Evolutionary conservation across 2,113 vertebrate genomes (phyloP), one percentile per base, ranked within the genome.

Genomic region (Tachycineta bicolor): DNA sequence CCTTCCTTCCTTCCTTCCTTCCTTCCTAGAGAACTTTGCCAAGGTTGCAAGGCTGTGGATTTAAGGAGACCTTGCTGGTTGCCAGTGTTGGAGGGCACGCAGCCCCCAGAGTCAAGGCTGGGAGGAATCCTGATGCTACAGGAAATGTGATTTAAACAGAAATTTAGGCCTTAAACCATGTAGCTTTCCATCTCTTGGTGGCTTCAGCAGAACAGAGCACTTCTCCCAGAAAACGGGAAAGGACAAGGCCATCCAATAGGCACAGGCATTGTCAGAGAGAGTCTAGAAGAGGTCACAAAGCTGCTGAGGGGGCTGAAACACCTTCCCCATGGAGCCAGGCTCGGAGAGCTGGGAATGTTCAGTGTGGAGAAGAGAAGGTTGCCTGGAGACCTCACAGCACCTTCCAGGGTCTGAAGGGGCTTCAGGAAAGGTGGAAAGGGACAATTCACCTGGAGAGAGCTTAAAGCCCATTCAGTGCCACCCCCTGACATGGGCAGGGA

Each of bases 41-140:
- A 96, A 89, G 85, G 69, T 83, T 90, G 65, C 62, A 77, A 60
- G 37, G 78, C 52, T 82, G 77, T 53, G 89, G 84, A 59, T 94
- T 82, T 79, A 81, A 76, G 64, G 43, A 94, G 60, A 81, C 78
- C 58, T 92, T 87, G 76, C 64, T 9, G 13, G 34, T 12, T 86
- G 86, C 67, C 69, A 26, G 14, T 18, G 41, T 47, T 47, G 84
- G 62, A 93, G 69, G 84, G 85, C 62, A 60, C 11, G 6, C 84
- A 46, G 29, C 34, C 31, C 12, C 28, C 14, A 16, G 31, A 62
- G 43, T 29, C 23, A 22, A 60, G 46, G 33, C 39, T 14, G 4
- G 46, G 55, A 65, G 29, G 29, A 79, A 49, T 71, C 46, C 58
- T 33, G 37, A 59, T 47, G 25, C 65, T 47, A 11, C 33, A 50